Conservation (phyloP, 2,797 vertebrate species). For the Acanthurus leucopareius region DNA sequence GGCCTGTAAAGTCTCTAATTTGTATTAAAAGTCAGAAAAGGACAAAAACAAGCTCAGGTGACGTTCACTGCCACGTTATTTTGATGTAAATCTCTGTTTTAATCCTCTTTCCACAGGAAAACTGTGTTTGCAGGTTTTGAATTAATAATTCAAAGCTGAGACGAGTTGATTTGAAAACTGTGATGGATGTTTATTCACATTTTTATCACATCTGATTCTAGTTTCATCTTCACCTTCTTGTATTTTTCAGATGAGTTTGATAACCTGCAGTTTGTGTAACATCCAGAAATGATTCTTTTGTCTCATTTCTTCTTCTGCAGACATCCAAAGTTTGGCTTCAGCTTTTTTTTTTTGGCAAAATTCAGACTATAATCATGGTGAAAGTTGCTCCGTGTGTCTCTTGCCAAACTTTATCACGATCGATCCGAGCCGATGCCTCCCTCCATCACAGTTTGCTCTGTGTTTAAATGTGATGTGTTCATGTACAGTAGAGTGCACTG, state of each 20-base stretch:
- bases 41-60: too few species aligned
- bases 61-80: too few species aligned
- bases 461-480: conserved; percentile 62
- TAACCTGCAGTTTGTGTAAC: too few species aligned
- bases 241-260: too few species aligned
- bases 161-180: neutral
- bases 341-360: neutral
- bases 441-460: conserved; percentile 41
- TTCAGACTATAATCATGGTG: neutral
- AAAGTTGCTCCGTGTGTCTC: neutral
- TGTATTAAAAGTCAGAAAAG: too few species aligned
- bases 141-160: neutral
- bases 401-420: conserved; percentile 28
- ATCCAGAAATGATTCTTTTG: too few species aligned
- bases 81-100: neutral
- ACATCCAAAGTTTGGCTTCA: neutral
- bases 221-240: too few species aligned
- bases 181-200: neutral
- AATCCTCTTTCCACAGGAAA: neutral
- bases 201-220: too few species aligned
- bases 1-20: too few species aligned
- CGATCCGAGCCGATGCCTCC: conserved; percentile 37
- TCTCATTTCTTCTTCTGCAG: too few species aligned
- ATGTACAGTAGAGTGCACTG: conserved; percentile 79
- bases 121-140: too few species aligned